These are phyloP conservation scores for Littorina saxatilis DNA, from an alignment of 1,140 invertebrate genomes.

Conservation along the genomic window DNA sequence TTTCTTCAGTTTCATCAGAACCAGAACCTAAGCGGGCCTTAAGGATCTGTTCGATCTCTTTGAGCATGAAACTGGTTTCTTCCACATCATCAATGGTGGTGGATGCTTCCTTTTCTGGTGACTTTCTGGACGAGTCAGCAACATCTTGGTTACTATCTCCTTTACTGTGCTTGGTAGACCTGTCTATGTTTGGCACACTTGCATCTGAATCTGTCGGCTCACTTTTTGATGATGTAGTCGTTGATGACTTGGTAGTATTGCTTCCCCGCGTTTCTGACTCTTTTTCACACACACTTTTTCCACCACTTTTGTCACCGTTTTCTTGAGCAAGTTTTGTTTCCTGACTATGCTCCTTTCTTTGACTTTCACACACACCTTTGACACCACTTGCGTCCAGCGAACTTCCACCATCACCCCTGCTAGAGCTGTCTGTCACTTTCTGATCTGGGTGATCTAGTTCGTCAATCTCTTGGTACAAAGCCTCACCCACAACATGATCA, in stretches of 20 bases:
- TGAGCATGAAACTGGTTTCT: conserved; percentile 52
- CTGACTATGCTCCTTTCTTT: not conserved
- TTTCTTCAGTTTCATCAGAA: not conserved
- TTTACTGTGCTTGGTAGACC: too few species aligned
- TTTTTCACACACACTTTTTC: too few species aligned
- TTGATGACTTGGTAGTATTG: too few species aligned
- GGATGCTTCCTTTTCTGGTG: not conserved
- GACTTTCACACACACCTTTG: not conserved
- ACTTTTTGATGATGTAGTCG: too few species aligned
- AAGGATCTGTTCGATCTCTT: conserved; percentile 51
- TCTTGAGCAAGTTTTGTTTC: not conserved
- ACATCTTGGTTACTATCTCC: not conserved
- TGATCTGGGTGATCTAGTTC: not conserved
- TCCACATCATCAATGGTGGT: conserved; percentile 13
- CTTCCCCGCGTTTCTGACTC: too few species aligned
- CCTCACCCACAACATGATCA: not conserved
- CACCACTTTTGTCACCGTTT: not conserved
- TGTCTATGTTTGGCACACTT: too few species aligned
- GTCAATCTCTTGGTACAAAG: not conserved
- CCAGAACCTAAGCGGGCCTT: conserved; percentile 39
- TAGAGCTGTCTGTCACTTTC: not conserved
- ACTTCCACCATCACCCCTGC: not conserved
- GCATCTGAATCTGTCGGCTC: too few species aligned
- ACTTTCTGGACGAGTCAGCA: not conserved
- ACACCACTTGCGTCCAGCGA: too few species aligned